Conservation (phyloP, 1,140 invertebrate genomes). For the Latrodectus geometricus region DNA sequence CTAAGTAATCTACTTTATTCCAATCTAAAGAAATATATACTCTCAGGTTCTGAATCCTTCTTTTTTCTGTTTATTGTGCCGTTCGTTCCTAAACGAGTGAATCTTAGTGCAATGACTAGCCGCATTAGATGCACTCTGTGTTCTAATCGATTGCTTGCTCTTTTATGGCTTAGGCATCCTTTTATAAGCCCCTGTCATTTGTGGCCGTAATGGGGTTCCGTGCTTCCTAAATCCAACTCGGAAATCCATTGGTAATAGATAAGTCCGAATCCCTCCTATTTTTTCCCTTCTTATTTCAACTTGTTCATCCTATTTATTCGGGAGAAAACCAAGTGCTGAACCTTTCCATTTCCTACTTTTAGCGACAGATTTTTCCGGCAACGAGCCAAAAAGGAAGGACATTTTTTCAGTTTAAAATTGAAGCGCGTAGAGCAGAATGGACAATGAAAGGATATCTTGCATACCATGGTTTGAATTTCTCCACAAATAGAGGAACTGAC, state of each 20-base stretch:
- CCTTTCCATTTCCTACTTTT: neutral
- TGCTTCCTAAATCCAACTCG: slow-evolving; percentile 54
- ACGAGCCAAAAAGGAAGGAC: no score
- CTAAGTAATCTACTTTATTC: no score
- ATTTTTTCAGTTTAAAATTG: no score
- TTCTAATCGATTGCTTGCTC: slow-evolving; percentile 27
- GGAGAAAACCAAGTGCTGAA: neutral
- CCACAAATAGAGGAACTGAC: no score
- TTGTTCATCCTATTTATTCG: neutral
- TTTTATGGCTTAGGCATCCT: slow-evolving; percentile 31
- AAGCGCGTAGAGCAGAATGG: no score
- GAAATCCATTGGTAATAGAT: slow-evolving; percentile 58
- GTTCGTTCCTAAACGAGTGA: no score
- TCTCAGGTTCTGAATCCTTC: no score
- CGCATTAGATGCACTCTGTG: slow-evolving; percentile 5
- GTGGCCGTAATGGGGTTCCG: slow-evolving; percentile 50
- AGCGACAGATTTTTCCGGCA: neutral
- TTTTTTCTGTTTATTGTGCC: no score
- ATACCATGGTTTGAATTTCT: no score
- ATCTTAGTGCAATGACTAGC: neutral
- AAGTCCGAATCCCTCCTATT: slow-evolving; percentile 44
- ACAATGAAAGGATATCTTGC: neutral
- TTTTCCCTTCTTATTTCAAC: slow-evolving; percentile 4
- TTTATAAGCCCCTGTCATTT: slow-evolving; percentile 46
- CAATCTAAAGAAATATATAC: no score